A percentile compares a stretch with the other conserved stretches of the same genome.
phyloP scores from a whole-genome alignment of 2,888 invertebrate species.

The Exephanes ischioxanthus region DNA sequence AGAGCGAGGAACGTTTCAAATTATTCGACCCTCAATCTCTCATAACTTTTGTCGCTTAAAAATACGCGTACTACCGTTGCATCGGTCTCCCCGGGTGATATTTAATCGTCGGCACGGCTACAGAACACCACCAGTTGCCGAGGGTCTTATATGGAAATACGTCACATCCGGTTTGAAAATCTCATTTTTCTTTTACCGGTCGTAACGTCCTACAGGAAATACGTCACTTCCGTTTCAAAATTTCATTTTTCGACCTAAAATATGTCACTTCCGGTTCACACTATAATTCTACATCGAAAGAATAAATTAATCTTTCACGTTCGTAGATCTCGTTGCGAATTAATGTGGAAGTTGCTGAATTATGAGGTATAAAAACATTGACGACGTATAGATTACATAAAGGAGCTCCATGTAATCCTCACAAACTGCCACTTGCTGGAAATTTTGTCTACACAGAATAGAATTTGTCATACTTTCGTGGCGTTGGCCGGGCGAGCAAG shows the following conservation, averaged over 20 bases:
- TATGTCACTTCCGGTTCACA: background rate
- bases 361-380: conserved; percentile 17
- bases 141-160: background rate
- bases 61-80: too few relatives aligned
- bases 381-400: conserved; percentile 26
- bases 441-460: conserved; percentile 55
- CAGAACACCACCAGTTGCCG: too few relatives aligned
- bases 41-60: too few relatives aligned
- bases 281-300: background rate
- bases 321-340: background rate
- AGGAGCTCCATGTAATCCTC: conserved; percentile 50
- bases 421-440: conserved; percentile 47
- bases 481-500: conserved; percentile 38
- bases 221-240: too few relatives aligned
- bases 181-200: too few relatives aligned
- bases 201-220: background rate
- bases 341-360: background rate
- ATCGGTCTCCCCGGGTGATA: too few relatives aligned
- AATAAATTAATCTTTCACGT: background rate
- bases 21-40: too few relatives aligned
- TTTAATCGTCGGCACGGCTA: too few relatives aligned
- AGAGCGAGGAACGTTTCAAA: background rate
- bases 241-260: background rate
- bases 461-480: conserved; percentile 63
- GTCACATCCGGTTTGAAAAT: background rate